Percentiles rank a stretch among this genome's conserved stretches.
phyloP scores from a whole-genome alignment of 2,797 vertebrate genomes.

The Poecilia velifera region DNA sequence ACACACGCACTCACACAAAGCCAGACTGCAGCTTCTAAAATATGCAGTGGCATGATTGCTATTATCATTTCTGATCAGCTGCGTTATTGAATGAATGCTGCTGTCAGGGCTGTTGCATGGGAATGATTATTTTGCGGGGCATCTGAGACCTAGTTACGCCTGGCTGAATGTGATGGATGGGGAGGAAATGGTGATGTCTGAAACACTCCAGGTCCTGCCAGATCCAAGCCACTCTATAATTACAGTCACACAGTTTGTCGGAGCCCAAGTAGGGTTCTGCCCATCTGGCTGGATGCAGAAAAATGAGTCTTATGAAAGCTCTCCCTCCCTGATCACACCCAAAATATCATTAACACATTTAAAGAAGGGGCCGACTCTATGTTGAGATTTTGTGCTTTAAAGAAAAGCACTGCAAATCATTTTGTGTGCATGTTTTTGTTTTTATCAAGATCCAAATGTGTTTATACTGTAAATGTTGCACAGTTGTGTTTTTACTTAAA shows the following conservation, averaged over 20 bases:
- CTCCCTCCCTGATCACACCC: constrained; percentile 34
- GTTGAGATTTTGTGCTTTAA: neutral
- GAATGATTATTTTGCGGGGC: constrained; percentile 76
- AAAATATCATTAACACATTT: constrained; percentile 25
- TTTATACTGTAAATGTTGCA: neutral
- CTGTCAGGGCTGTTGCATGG: constrained; percentile 73
- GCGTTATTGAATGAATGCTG: constrained; percentile 75
- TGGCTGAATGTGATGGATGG: constrained; percentile 79
- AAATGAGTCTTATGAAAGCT: constrained; percentile 27
- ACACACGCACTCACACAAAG: constrained; percentile 15
- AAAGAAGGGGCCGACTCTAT: neutral
- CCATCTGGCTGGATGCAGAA: constrained; percentile 29
- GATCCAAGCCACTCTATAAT: constrained; percentile 74
- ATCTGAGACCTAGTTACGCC: constrained; percentile 74
- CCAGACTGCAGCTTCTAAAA: constrained; percentile 59
- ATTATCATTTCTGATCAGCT: constrained; percentile 83
- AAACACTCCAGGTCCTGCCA: constrained; percentile 73
- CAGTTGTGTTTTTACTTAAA: neutral
- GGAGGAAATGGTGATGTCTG: constrained; percentile 79
- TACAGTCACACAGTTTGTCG: constrained; percentile 71
- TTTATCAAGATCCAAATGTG: neutral
- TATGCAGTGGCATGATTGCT: constrained; percentile 80
- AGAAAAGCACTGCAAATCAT: neutral
- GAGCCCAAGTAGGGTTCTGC: constrained; percentile 56
- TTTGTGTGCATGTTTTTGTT: neutral